Percentiles rank a stretch among this genome's conserved stretches.
These are phyloP conservation scores for Noctua janthina DNA, from an alignment of 2,888 invertebrate genomes.

Conservation along the genomic window DNA sequence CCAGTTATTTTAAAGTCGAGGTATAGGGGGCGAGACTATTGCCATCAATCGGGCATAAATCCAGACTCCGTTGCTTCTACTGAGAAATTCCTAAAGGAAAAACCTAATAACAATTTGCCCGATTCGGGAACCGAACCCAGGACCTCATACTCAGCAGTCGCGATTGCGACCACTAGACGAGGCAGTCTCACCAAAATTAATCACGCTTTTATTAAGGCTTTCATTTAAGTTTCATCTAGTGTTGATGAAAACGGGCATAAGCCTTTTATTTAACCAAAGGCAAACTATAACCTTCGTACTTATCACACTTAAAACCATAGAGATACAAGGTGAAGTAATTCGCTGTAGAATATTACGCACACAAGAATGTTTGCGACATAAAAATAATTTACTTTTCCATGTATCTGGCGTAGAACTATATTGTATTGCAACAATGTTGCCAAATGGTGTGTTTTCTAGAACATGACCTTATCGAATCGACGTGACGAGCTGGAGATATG, in stretches of 20 bases:
- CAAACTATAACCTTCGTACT: conserved; percentile 1
- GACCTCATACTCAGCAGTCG: no score
- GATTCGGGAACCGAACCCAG: no score
- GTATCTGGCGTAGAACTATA: conserved; percentile 49
- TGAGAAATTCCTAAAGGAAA: no score
- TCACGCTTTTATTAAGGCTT: neutral
- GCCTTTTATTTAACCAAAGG: neutral
- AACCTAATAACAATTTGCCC: no score
- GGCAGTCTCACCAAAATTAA: no score
- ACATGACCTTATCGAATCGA: conserved; percentile 66
- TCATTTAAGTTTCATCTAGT: neutral
- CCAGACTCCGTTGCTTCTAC: no score
- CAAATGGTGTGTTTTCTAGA: conserved; percentile 55
- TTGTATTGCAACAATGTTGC: conserved; percentile 52
- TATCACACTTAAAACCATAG: conserved; percentile 15
- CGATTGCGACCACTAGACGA: no score
- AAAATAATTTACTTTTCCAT: conserved; percentile 45
- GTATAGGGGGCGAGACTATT: no score
- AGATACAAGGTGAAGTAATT: conserved; percentile 40
- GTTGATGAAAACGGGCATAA: neutral
- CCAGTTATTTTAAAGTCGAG: no score
- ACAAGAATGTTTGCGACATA: conserved; percentile 29
- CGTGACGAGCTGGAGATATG: conserved; percentile 61
- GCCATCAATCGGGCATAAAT: no score
- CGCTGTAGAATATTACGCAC: conserved; percentile 27